These are phyloP conservation scores for Cancer borealis DNA, from an alignment of 2,888 invertebrate genomes.

Conservation along the genomic window DNA sequence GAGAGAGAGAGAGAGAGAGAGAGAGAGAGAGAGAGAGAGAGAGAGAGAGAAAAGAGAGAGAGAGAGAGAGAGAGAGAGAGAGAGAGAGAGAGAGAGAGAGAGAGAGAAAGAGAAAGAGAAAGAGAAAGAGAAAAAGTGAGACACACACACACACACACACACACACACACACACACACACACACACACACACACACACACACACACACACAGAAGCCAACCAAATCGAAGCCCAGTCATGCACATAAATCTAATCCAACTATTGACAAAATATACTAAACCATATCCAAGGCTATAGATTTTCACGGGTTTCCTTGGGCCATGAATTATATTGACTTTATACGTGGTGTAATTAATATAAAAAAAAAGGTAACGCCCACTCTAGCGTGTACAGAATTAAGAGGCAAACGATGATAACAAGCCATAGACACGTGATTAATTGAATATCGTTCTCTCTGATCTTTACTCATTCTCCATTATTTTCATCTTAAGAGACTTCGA, in stretches of 20 bases:
- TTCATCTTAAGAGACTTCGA: no score
- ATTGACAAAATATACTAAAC: no score
- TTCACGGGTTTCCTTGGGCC: not conserved
- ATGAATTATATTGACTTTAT: no score
- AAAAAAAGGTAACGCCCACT: no score
- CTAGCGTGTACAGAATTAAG: no score
- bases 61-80: not conserved
- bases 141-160: not conserved
- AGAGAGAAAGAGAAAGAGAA: not conserved
- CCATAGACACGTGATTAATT: no score
- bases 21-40: not conserved
- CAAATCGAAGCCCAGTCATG: no score
- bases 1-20: not conserved
- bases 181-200: slow-evolving; percentile 47
- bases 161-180: slow-evolving; percentile 41
- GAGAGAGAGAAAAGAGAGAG: slow-evolving; percentile 22
- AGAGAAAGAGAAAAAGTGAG: no score
- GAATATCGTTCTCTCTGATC: no score
- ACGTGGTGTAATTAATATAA: not conserved
- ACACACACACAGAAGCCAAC: not conserved
- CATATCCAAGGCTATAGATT: not conserved
- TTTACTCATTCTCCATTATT: no score
- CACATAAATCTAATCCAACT: no score
- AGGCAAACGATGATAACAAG: no score
- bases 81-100: slow-evolving; percentile 7